Conservation (phyloP, 2,797 vertebrate species). For the Hoplostethus atlanticus region DNA sequence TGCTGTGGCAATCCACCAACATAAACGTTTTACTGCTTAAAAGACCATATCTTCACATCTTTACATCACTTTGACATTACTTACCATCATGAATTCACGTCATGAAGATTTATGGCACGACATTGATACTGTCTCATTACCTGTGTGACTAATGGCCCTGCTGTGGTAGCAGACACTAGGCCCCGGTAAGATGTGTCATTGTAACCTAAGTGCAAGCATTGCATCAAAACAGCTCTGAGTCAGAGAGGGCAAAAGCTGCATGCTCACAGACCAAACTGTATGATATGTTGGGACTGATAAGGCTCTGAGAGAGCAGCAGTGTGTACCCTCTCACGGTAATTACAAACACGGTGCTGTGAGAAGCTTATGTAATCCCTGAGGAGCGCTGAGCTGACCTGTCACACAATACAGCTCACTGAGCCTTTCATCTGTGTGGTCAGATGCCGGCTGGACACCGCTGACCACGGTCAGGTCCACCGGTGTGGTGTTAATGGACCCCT, state of each 20-base stretch:
- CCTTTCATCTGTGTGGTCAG: conserved; percentile 27
- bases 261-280: conserved; percentile 18
- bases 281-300: conserved; percentile 63
- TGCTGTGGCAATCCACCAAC: too few species aligned
- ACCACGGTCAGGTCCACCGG: background rate
- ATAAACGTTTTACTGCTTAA: too few species aligned
- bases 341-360: conserved; percentile 62
- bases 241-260: conserved; percentile 1
- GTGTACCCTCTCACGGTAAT: conserved; percentile 73
- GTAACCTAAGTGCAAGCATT: background rate
- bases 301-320: conserved; percentile 61
- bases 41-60: too few species aligned
- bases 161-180: background rate
- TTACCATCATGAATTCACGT: conserved; percentile 8
- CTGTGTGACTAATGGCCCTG: background rate
- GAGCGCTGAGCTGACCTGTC: conserved; percentile 50
- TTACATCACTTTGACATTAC: background rate
- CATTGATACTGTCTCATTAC: background rate
- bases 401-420: conserved; percentile 36
- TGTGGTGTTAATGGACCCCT: too few species aligned
- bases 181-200: background rate
- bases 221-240: background rate
- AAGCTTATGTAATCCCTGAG: conserved; percentile 66
- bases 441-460: background rate
- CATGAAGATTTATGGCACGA: background rate